These are phyloP conservation scores for Drosophila kikkawai DNA, from an alignment of 1,140 invertebrate genomes.

Conservation along the genomic window DNA sequence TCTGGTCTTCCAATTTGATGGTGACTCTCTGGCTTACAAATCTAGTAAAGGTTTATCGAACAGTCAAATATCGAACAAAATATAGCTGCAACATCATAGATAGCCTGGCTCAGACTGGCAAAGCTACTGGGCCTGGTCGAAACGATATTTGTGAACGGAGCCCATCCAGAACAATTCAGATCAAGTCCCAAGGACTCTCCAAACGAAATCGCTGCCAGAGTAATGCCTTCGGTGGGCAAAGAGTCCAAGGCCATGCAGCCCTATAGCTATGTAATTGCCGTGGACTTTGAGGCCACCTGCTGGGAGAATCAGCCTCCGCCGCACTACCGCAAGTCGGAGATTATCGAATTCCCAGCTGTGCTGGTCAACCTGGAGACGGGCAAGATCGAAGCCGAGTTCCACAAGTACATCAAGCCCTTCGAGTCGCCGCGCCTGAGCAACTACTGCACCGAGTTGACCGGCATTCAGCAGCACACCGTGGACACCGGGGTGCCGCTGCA, in stretches of 20 bases:
- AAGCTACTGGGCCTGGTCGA: slow-evolving; percentile 82
- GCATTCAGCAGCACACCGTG: slow-evolving; percentile 86
- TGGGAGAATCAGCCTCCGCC: slow-evolving; percentile 84
- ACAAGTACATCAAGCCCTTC: slow-evolving; percentile 88
- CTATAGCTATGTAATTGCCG: slow-evolving; percentile 84
- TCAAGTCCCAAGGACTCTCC: slow-evolving; percentile 55
- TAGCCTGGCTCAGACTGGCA: too few relatives aligned
- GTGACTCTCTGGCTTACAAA: too few relatives aligned
- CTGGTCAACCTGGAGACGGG: slow-evolving; percentile 87
- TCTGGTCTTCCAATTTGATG: too few relatives aligned
- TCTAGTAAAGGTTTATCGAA: too few relatives aligned
- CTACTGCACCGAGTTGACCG: slow-evolving; percentile 90
- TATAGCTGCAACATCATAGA: too few relatives aligned
- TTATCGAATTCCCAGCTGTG: slow-evolving; percentile 90
- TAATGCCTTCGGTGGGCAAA: slow-evolving; percentile 51
- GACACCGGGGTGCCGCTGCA: slow-evolving; percentile 85
- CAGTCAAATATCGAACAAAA: too few relatives aligned
- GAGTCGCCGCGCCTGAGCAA: slow-evolving; percentile 87
- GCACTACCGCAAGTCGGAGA: slow-evolving; percentile 83
- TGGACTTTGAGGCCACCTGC: slow-evolving; percentile 86
- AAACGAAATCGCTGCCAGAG: slow-evolving; percentile 39
- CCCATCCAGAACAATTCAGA: slow-evolving; percentile 31
- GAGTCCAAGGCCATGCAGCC: slow-evolving; percentile 71
- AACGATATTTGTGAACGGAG: slow-evolving; percentile 81
- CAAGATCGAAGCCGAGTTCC: slow-evolving; percentile 88